Conservation (phyloP, 2,113 vertebrate species). For the Neotoma lepida region DNA sequence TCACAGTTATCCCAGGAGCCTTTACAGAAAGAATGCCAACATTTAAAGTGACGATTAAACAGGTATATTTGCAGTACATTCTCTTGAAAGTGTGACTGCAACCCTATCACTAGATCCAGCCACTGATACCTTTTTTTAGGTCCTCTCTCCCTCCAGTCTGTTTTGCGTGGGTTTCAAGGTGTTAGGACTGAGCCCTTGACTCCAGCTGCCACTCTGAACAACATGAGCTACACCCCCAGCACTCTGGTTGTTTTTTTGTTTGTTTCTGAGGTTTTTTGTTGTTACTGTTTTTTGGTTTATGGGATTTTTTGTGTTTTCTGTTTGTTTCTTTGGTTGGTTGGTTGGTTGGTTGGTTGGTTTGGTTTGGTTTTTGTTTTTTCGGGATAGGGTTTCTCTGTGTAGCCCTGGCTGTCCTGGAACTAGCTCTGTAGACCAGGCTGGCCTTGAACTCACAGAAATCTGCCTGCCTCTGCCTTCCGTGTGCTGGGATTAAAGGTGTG, state of each 20-base stretch:
- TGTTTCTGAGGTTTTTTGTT: neutral
- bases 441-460: neutral
- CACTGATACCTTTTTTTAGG: neutral
- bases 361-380: too few species aligned
- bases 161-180: neutral
- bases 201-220: neutral
- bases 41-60: neutral
- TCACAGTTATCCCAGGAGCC: neutral
- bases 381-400: too few species aligned
- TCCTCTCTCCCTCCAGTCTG: neutral
- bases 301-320: neutral
- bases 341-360: too few species aligned
- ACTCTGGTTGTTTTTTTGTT: neutral
- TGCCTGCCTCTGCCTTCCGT: neutral
- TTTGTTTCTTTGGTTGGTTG: neutral
- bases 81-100: neutral
- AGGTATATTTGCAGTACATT: slow-evolving; percentile 1
- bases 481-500: neutral
- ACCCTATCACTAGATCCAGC: neutral
- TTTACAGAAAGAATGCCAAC: neutral
- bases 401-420: neutral
- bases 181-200: neutral
- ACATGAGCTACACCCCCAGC: neutral
- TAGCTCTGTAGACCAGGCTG: neutral
- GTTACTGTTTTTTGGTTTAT: too few species aligned